Evolutionary conservation across 2,888 invertebrate species (phyloP).

Genomic region (Nemotelus pantherinus): DNA sequence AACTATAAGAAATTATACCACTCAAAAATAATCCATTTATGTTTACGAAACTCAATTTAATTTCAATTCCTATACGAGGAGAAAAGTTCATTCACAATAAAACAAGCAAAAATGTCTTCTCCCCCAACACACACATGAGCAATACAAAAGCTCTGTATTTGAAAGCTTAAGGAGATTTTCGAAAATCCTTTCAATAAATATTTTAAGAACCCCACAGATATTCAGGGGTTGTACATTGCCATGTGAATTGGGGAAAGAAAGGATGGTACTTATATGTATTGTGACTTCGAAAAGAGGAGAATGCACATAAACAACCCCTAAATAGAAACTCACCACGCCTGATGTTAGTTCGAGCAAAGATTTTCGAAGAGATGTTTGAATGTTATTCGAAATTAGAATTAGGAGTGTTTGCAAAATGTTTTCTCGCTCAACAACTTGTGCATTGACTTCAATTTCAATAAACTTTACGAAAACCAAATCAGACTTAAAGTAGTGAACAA

Average conservation of each 20-base stretch:
- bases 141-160: neutral
- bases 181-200: neutral
- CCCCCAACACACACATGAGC: too few species aligned
- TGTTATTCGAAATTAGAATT: neutral
- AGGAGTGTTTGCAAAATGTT: too few species aligned
- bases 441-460: too few species aligned
- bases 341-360: neutral
- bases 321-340: constrained; percentile 14
- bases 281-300: neutral
- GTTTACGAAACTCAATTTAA: too few species aligned
- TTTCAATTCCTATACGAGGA: too few species aligned
- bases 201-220: neutral
- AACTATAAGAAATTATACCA: too few species aligned
- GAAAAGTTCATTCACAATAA: too few species aligned
- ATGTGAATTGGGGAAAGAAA: neutral
- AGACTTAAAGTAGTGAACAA: too few species aligned
- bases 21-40: too few species aligned
- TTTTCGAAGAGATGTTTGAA: neutral
- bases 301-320: neutral
- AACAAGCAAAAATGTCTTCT: too few species aligned
- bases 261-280: neutral
- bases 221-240: neutral
- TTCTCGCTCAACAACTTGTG: too few species aligned
- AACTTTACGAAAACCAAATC: too few species aligned
- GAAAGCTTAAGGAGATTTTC: neutral